Evolutionary conservation across 2,888 invertebrate genomes (phyloP), one percentile per base, ranked within the genome.

Genomic region (Drosophila helvetica): DNA sequence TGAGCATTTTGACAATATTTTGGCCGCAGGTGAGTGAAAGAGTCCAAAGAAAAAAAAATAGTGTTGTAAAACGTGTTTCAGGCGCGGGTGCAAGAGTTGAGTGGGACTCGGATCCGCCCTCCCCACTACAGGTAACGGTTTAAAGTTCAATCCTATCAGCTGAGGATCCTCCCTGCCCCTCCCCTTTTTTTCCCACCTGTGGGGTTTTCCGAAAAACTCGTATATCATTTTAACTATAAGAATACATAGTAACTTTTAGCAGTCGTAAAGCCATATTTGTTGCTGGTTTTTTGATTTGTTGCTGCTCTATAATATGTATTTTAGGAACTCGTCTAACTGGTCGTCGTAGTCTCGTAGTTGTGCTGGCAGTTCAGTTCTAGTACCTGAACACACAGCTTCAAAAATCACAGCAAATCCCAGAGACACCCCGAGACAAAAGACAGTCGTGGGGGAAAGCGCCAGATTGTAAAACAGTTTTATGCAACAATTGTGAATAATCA

Each of bases 21-120:
- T 62, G 50, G 68, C 55, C 73, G n/a, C 75, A 74, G 73, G 73
- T 74, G 68, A 74, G 73, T 61, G 4, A 17, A 42, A 50, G 59
- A 30, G 19, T 48, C 17, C 10, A 27, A 12, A 59, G 22, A 42
- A 27, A 27, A 38, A 10, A 57, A n/a, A 38, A 38, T 7, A 38
- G 38, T 38, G 15, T 7, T 38, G 38, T n/a, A n/a, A n/a, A 38
- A 38, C 38, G 38, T 38, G n/a, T 38, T 38, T 38, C 6, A 7
- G 6, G 38, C n/a, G 38, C 38, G 38, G 38, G 38, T 38, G 38
- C n/a, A 38, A 38, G n/a, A 38, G n/a, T 38, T 15, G 15, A 6
- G 6, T 15, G 38, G 1, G 15, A 15, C 38, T 38, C 15, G 38
- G 1, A 4, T 12, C 33, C 38, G 2, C 15, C 2, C 15, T n/a